A percentile compares a stretch with the other conserved stretches of the same genome.
phyloP scores from a whole-genome alignment of 2,113 vertebrate species.

The Heliornis fulica region DNA sequence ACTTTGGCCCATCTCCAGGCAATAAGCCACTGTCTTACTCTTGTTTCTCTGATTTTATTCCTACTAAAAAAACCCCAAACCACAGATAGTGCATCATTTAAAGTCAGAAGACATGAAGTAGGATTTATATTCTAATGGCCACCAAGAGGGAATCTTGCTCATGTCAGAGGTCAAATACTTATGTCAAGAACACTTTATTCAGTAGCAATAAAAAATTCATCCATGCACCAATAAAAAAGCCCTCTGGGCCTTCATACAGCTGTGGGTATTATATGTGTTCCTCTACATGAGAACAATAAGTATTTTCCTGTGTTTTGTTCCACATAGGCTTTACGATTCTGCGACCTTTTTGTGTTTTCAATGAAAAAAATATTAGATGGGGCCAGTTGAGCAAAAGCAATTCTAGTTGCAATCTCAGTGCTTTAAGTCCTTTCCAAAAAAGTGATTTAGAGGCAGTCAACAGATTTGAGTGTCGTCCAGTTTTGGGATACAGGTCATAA shows the following conservation, averaged over 20 bases:
- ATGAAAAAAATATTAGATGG: conserved; percentile 44
- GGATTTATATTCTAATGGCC: conserved; percentile 40
- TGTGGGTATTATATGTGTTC: neutral
- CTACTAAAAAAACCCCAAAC: neutral
- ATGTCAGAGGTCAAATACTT: conserved; percentile 56
- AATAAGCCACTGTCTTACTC: neutral
- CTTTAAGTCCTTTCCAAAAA: conserved; percentile 44
- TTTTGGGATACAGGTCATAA: conserved; percentile 49
- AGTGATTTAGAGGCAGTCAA: conserved; percentile 53
- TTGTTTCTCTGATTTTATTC: neutral
- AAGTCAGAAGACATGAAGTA: neutral
- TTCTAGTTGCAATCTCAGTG: conserved; percentile 2
- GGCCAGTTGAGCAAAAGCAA: conserved; percentile 28
- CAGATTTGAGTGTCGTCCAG: conserved; percentile 41
- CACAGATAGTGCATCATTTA: neutral
- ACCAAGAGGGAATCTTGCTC: conserved; percentile 50
- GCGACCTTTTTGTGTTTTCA: conserved; percentile 30
- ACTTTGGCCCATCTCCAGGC: neutral
- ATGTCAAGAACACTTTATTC: conserved; percentile 63
- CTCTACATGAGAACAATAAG: conserved; percentile 32
- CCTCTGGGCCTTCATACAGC: conserved; percentile 8
- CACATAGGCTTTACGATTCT: neutral
- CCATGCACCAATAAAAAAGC: conserved; percentile 20
- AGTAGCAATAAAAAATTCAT: conserved; percentile 62
- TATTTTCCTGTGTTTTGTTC: conserved; percentile 52